Base-by-base conservation (phyloP, 2,888 invertebrate species). In the Xanthia icteritia region DNA sequence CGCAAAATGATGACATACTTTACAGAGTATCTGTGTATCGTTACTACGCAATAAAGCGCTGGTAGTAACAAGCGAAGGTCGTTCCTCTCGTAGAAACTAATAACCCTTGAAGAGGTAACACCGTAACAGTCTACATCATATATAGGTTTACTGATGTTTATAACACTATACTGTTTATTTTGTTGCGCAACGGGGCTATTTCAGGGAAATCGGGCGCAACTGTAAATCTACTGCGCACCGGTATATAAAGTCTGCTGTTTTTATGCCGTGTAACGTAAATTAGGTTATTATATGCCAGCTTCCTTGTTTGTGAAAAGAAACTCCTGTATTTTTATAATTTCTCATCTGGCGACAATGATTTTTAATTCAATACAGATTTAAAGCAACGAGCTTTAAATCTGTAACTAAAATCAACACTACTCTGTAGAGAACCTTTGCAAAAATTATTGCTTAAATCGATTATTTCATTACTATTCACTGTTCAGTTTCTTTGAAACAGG, bases 171-270 rank as follows among this genome's bases (percentile, higher is more conserved):
- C 73, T 83, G 85, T 86, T 81, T 86, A 87, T 84, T 86, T 80
- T 54, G 81, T 86, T 86, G 76, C 78, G 82, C 73, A 87, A 84
- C 72, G 56, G 42, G 64, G 78, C 85, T 87, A 87, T 87, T 87
- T 87, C 72, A 81, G 81, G 85, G 84, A 79, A 87, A 86, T 82
- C 83, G 73, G 84, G 81, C 86, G 79, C 69, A 81, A 83, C 77
- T 76, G 77, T 83, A 76, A 79, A 80, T 82, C 79, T 76, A 76
- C 61, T 83, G 79, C 81, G 75, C 78, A 51, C 20, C 60, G 73
- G 73, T 23, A 78, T 86, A 76, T 83, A 79, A 78, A 60, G 74
- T 88, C 73, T 78, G 74, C 69, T 67, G 63, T 82, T 84, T 81
- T 76, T 72, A 61, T 83, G 78, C 73, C 74, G 67, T 81, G 77